A percentile compares a stretch with the other conserved stretches of the same genome.
phyloP scores from a whole-genome alignment of 2,113 vertebrate genomes.

The Phainopepla nitens region DNA sequence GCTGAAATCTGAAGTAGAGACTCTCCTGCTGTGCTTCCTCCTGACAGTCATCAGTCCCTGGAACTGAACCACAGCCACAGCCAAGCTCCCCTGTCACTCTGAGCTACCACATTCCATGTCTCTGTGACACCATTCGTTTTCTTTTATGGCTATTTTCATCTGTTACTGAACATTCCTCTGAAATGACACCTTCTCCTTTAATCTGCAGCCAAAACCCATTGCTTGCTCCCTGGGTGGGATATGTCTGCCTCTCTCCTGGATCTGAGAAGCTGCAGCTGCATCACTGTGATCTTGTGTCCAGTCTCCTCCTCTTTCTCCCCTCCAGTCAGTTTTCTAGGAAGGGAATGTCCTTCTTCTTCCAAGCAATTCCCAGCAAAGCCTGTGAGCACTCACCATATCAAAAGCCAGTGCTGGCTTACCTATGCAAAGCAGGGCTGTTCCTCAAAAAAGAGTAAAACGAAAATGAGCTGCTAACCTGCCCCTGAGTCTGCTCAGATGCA shows the following conservation, averaged over 20 bases:
- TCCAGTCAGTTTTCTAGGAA: background rate
- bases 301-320: background rate
- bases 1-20: background rate
- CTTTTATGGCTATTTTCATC: constrained; percentile 9
- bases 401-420: background rate
- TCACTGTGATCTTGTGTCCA: fast-evolving
- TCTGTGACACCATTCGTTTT: constrained; percentile 33
- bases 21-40: background rate
- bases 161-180: constrained; percentile 7
- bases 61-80: background rate
- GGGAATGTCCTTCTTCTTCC: background rate
- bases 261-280: constrained; percentile 6
- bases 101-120: background rate
- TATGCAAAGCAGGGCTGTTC: background rate
- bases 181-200: constrained; percentile 30
- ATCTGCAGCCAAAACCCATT: constrained; percentile 8
- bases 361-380: background rate
- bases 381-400: background rate
- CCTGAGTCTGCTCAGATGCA: background rate
- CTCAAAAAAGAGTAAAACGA: background rate
- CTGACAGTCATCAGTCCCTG: background rate
- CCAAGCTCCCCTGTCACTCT: background rate
- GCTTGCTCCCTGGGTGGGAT: background rate
- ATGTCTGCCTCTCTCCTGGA: background rate
- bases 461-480: background rate